Evolutionary conservation across 2,888 invertebrate genomes (phyloP).

Genomic region (Flexamia atlantica): DNA sequence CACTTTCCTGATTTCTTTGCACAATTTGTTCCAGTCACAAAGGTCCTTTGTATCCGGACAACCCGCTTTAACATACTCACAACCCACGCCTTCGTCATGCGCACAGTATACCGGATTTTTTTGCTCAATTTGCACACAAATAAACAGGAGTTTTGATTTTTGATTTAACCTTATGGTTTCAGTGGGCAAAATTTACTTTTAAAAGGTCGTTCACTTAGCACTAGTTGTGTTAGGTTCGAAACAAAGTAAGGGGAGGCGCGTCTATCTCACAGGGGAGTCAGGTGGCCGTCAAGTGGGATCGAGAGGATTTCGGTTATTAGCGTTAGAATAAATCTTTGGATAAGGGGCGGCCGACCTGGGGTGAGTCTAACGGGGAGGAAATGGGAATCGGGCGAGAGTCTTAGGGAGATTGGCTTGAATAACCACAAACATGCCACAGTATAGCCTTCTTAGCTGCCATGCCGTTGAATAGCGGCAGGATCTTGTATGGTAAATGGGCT

Average conservation of each 20-base stretch:
- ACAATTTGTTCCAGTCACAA: conserved; percentile 46
- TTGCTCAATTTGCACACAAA: too few relatives aligned
- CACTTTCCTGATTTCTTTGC: conserved; percentile 47
- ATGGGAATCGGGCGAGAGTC: conserved; percentile 33
- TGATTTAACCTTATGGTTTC: too few relatives aligned
- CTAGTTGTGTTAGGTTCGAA: background rate
- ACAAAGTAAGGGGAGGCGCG: background rate
- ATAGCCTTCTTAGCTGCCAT: conserved; percentile 20
- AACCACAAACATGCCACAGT: conserved; percentile 45
- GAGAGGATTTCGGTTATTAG: conserved; percentile 40
- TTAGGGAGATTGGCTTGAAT: conserved; percentile 45
- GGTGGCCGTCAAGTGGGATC: conserved; percentile 29
- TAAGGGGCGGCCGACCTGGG: conserved; percentile 26
- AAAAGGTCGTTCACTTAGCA: background rate
- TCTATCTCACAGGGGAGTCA: conserved; percentile 29
- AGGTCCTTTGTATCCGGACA: conserved; percentile 10
- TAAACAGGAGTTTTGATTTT: too few relatives aligned
- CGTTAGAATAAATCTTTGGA: conserved; percentile 43
- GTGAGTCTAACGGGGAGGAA: conserved; percentile 32
- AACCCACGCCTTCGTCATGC: too few relatives aligned
- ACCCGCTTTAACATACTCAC: background rate
- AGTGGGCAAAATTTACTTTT: too few relatives aligned
- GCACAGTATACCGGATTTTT: too few relatives aligned
- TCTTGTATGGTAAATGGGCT: conserved; percentile 4
- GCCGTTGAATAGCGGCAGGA: background rate